Base-by-base conservation (phyloP, 2,888 invertebrate species). In the Macrophya annulata region DNA sequence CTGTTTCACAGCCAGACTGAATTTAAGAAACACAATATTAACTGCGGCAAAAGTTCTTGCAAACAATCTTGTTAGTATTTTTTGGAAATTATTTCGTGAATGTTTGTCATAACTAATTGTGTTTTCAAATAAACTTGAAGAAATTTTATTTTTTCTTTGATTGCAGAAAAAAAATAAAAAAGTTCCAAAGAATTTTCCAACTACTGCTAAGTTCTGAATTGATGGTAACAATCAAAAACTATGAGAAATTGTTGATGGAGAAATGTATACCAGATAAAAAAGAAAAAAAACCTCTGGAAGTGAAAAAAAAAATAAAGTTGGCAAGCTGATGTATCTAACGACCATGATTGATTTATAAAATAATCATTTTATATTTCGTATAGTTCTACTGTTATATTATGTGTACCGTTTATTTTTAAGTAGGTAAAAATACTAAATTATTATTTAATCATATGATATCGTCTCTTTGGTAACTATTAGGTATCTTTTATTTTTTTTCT, bases 1-100 rank as follows among this genome's bases (percentile, higher is more conserved):
- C 87, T 88, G 65, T 88, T 89, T 62, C 87, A 87, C 62, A 84
- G 86, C 37, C 86, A 88, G 79, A 82, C 85, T 17, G 88, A 88
- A 43, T 87, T 84, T 48, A 86, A 86, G 15, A 87, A 87, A 43
- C 88, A 88, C 62, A 86, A 85, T 62, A 86, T 87, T 45, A 87
- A 72, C 74, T 88, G 88, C 62, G 45, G 40, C 68, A 62, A 43
- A 59, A 86, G 76, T 82, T 71, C 72, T 45, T 40, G 48, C 10
- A 71, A 43, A 59, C 77, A 83, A 45, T 83, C 40, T 74, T 85
- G 88, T 88, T 43, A 84, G 84, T 84, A 59, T 81, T 37, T 9
- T 40, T 2, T 10, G 4, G 4, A 12, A 59, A 82, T 17, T 37
- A n/a, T 40, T 3, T 6, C 37, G 10, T 71, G 6, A 71, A 71